phyloP scores from a whole-genome alignment of 2,113 vertebrate species.

The Tachysurus fulvidraco region DNA sequence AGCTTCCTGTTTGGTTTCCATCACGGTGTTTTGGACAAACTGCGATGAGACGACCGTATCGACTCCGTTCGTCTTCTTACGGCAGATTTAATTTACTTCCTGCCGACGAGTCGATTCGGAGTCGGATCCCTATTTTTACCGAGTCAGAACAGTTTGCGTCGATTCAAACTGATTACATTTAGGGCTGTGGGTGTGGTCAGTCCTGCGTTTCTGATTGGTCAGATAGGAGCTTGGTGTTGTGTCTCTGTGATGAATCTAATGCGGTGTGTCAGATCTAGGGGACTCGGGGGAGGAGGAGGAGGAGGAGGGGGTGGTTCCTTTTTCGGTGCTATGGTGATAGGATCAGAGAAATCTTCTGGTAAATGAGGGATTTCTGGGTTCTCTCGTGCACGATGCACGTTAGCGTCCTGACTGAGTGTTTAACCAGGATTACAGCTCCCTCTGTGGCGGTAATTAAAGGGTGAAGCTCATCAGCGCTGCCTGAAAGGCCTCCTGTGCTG shows the following conservation, averaged over 20 bases:
- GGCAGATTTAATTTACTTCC: neutral
- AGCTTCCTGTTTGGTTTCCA: neutral
- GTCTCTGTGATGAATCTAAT: conserved; percentile 76
- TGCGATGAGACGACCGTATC: neutral
- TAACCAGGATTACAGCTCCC: conserved; percentile 70
- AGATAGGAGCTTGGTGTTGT: neutral
- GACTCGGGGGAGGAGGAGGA: conserved; percentile 76
- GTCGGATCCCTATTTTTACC: neutral
- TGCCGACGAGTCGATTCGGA: neutral
- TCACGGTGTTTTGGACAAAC: neutral
- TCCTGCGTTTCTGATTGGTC: neutral
- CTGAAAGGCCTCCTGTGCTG: conserved; percentile 46
- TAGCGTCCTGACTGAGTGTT: conserved; percentile 5
- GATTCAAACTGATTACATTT: neutral
- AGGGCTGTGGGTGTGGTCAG: neutral
- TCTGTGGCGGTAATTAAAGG: conserved; percentile 71
- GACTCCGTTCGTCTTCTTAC: neutral
- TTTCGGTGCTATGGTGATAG: conserved; percentile 19
- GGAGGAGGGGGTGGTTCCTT: conserved; percentile 71
- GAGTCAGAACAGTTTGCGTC: neutral
- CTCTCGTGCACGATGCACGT: conserved; percentile 49
- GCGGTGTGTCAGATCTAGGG: conserved; percentile 87
- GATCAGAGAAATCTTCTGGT: conserved; percentile 38
- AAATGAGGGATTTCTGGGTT: neutral
- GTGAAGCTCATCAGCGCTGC: conserved; percentile 67